These are phyloP conservation scores for Bufo bufo DNA, from an alignment of 2,113 vertebrate genomes.

Conservation along the genomic window DNA sequence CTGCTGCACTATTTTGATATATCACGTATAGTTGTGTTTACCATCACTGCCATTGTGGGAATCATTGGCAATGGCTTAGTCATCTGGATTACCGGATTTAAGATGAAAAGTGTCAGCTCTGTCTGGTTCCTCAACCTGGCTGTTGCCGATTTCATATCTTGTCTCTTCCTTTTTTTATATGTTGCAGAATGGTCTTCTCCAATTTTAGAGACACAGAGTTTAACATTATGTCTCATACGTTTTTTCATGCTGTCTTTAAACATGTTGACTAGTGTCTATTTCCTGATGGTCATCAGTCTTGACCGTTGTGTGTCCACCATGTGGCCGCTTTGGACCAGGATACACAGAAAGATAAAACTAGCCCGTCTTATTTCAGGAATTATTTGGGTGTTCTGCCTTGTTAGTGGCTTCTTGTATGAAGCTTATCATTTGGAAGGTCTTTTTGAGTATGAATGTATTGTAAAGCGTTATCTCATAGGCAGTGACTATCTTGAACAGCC, in stretches of 20 bases:
- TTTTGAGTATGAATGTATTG: not conserved
- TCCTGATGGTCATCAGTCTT: not conserved
- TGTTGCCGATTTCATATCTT: conserved; percentile 67
- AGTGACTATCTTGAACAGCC: not conserved
- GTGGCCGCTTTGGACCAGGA: not conserved
- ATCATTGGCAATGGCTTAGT: conserved; percentile 60
- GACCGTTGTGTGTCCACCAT: not conserved
- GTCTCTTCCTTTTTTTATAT: not conserved
- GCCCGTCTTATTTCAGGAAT: not conserved
- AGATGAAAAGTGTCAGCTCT: conserved; percentile 70
- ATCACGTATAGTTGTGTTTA: not conserved
- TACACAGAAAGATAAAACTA: not conserved
- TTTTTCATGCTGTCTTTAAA: not conserved
- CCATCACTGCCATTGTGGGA: not conserved
- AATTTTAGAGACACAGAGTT: not conserved
- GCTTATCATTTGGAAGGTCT: not conserved
- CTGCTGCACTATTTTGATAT: not conserved
- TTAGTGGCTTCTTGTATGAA: not conserved
- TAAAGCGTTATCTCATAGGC: not conserved
- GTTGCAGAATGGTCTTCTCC: not conserved
- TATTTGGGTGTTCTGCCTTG: not conserved
- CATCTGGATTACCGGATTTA: conserved; percentile 71
- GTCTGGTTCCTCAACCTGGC: conserved; percentile 74
- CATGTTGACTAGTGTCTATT: not conserved
- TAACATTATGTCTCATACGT: not conserved